phyloP scores from a whole-genome alignment of 1,140 invertebrate species.

The Diuraphis noxia region DNA sequence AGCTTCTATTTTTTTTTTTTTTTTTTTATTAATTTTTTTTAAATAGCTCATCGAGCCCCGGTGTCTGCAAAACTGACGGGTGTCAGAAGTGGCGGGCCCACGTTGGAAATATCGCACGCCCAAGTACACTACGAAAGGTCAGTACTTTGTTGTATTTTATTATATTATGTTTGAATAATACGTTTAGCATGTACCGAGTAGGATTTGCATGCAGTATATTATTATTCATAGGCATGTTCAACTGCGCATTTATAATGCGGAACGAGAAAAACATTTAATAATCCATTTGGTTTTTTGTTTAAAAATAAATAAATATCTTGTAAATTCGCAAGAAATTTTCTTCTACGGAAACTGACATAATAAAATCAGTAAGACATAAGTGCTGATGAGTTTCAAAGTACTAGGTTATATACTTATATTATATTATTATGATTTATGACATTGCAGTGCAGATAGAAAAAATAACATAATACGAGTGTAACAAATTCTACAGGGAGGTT shows the following conservation, averaged over 20 bases:
- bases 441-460: background rate
- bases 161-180: constrained; percentile 11
- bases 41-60: constrained; percentile 64
- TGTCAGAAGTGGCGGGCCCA: constrained; percentile 64
- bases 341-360: background rate
- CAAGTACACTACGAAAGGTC: constrained; percentile 84
- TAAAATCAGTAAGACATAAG: background rate
- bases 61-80: constrained; percentile 65
- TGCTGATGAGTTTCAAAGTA: background rate
- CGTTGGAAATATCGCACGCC: constrained; percentile 74
- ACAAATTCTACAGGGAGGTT: background rate
- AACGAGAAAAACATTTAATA: background rate
- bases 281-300: constrained; percentile 3
- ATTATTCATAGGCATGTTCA: background rate
- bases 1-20: constrained; percentile 17
- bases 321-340: background rate
- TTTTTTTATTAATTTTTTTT: constrained; percentile 47
- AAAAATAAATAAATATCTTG: background rate
- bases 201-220: constrained; percentile 7
- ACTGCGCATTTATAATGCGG: background rate
- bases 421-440: background rate
- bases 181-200: background rate
- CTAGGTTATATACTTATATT: too few relatives aligned
- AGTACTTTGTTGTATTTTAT: constrained; percentile 24
- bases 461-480: background rate